Conservation (phyloP, 2,888 invertebrate genomes). For the Dasysyrphus tricinctus region DNA sequence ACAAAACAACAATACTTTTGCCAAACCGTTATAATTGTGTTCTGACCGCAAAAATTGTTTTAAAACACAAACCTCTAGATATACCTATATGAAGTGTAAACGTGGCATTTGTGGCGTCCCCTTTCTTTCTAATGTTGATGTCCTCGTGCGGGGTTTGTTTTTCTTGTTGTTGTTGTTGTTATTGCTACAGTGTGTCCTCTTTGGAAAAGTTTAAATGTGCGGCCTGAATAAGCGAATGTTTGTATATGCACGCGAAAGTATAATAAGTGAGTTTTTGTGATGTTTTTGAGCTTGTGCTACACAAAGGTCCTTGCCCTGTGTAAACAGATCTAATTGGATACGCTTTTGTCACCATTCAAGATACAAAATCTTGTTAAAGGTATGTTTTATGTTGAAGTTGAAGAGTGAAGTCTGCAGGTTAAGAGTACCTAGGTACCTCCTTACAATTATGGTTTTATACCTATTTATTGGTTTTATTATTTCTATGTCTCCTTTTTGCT, state of each 20-base stretch:
- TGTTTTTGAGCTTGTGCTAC: slow-evolving; percentile 6
- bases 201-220: slow-evolving; percentile 20
- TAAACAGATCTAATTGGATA: slow-evolving; percentile 43
- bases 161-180: background rate
- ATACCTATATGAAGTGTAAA: background rate
- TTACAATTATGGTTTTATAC: slow-evolving; percentile 38
- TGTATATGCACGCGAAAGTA: background rate
- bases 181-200: slow-evolving; percentile 13
- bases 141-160: background rate
- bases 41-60: slow-evolving; percentile 34
- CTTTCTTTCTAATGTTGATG: background rate
- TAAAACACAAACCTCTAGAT: background rate
- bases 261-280: slow-evolving; percentile 24
- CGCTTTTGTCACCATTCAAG: slow-evolving; percentile 32
- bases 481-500: background rate
- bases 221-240: slow-evolving; percentile 10
- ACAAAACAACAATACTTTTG: background rate
- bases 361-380: slow-evolving; percentile 29
- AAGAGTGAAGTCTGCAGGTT: slow-evolving; percentile 19
- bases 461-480: slow-evolving; percentile 28
- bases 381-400: slow-evolving; percentile 22
- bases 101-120: slow-evolving; percentile 32
- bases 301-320: slow-evolving; percentile 38
- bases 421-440: too few species aligned
- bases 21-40: slow-evolving; percentile 30